phyloP scores from a whole-genome alignment of 1,140 invertebrate species.

The Leptinotarsa undecemlineata region DNA sequence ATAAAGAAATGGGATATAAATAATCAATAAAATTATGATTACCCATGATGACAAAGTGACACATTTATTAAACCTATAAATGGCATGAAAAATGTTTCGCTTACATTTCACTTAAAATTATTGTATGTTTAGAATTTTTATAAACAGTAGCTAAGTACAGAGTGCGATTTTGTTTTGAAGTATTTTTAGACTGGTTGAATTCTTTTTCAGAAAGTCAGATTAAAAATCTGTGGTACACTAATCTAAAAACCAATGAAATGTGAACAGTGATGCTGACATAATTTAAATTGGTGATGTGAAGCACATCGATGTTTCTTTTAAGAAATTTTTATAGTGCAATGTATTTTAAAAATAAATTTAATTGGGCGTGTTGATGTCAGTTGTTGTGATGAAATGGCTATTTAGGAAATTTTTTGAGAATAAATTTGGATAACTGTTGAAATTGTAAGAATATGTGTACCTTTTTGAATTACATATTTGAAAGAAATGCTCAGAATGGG shows the following conservation, averaged over 20 bases:
- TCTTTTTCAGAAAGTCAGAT: no score
- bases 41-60: no score
- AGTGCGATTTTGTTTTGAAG: no score
- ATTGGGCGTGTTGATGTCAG: background rate
- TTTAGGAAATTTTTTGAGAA: background rate
- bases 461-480: background rate
- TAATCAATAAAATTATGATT: no score
- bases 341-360: background rate
- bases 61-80: no score
- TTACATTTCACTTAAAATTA: no score
- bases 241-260: background rate
- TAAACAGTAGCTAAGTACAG: no score
- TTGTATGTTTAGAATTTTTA: no score
- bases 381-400: constrained; percentile 6
- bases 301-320: background rate
- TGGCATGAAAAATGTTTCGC: no score
- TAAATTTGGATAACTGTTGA: background rate
- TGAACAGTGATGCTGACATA: background rate
- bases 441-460: background rate
- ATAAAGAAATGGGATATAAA: no score
- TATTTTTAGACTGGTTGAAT: no score
- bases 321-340: constrained; percentile 6
- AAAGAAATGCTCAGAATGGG: background rate
- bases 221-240: background rate
- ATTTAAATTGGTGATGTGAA: background rate